Conservation (phyloP, 2,797 vertebrate genomes). For the Spinus olivaceus region DNA sequence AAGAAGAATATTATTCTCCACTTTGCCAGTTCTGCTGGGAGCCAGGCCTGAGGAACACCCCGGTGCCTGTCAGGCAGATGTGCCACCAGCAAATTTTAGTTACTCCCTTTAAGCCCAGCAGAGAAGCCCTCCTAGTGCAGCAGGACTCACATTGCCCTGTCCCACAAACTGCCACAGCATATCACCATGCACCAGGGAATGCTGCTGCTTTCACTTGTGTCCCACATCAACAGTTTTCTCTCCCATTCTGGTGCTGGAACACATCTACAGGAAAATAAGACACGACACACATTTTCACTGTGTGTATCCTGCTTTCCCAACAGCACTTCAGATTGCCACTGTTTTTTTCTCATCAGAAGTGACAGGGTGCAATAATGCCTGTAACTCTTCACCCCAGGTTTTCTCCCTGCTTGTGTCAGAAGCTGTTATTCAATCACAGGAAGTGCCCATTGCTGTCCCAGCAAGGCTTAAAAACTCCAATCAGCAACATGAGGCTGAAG, state of each 20-base stretch:
- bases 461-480: background rate
- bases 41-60: background rate
- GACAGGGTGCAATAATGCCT: background rate
- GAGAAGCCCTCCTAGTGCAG: background rate
- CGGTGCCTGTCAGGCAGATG: background rate
- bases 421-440: background rate
- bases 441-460: background rate
- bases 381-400: background rate
- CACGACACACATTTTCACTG: accelerated
- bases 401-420: background rate
- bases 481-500: background rate
- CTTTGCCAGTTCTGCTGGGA: background rate
- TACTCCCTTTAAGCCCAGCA: background rate
- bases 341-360: background rate
- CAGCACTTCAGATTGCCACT: background rate
- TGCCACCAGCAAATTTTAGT: background rate
- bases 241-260: background rate
- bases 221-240: background rate
- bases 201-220: background rate
- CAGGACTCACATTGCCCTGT: background rate
- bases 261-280: background rate
- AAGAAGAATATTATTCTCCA: background rate
- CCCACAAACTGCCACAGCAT: background rate
- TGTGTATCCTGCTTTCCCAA: background rate
- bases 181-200: background rate